Conservation (phyloP, 37 sponge, comb jelly and placozoan genomes). For the Agelas oroides region DNA sequence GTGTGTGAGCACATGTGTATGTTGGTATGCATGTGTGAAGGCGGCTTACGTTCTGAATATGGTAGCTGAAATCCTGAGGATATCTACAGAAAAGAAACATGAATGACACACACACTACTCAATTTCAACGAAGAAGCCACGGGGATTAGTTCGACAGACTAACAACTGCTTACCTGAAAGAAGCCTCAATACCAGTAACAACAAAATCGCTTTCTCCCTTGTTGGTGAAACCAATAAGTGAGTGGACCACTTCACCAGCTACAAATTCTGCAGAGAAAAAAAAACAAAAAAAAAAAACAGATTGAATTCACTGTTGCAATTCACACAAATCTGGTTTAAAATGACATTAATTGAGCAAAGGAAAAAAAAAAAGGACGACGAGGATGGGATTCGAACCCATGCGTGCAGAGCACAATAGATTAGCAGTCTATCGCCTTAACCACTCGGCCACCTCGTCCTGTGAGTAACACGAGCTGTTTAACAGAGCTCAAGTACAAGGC, state of each 20-base stretch:
- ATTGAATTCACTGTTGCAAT: too few species aligned
- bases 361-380: neutral
- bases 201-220: constrained; percentile 59
- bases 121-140: neutral
- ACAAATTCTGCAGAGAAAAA: constrained; percentile 52
- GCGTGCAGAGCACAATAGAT: too few species aligned
- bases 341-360: too few species aligned
- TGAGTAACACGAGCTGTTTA: too few species aligned
- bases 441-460: too few species aligned
- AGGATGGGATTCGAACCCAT: too few species aligned
- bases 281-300: neutral
- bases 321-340: too few species aligned
- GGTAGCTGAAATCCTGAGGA: constrained; percentile 93
- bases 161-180: constrained; percentile 70
- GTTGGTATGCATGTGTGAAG: neutral
- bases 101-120: too few species aligned
- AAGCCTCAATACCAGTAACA: constrained; percentile 78
- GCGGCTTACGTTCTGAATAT: constrained; percentile 91
- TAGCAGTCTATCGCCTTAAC: too few species aligned
- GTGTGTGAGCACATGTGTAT: neutral
- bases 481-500: too few species aligned
- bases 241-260: constrained; percentile 69
- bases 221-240: constrained; percentile 81
- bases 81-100: constrained; percentile 56
- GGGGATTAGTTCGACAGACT: too few species aligned